phyloP scores from a whole-genome alignment of 2,113 vertebrate species.

The Sinocyclocheilus grahami region DNA sequence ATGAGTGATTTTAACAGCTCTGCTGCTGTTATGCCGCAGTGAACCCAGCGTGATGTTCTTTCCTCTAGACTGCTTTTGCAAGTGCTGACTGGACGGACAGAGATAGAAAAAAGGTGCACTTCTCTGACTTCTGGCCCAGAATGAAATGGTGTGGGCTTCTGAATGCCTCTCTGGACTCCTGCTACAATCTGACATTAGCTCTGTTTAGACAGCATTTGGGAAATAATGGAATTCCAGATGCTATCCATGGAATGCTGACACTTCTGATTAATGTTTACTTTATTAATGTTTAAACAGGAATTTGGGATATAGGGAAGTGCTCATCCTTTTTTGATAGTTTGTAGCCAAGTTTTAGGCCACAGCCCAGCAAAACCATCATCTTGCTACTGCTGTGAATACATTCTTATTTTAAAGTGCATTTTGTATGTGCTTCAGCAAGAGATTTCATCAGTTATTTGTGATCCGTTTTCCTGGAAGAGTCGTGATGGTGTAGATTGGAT shows the following conservation, averaged over 20 bases:
- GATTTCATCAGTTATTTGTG: not conserved
- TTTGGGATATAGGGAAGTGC: not conserved
- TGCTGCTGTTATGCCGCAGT: slow-evolving; percentile 38
- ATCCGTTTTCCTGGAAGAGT: not conserved
- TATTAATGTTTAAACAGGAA: not conserved
- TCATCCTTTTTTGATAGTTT: not conserved
- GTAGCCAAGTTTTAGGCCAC: not conserved
- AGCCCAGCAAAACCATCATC: not conserved
- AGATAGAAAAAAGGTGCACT: slow-evolving; percentile 5
- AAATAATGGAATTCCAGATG: not conserved
- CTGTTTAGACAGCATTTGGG: not conserved
- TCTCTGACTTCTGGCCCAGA: slow-evolving; percentile 18
- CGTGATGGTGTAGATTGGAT: too few species aligned
- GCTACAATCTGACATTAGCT: not conserved
- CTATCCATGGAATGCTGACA: not conserved
- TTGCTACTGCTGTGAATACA: not conserved
- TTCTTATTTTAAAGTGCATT: not conserved
- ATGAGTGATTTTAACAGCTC: not conserved
- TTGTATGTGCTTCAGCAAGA: not conserved
- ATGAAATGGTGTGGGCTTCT: not conserved
- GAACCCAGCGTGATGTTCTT: slow-evolving; percentile 6
- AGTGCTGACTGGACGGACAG: slow-evolving; percentile 13
- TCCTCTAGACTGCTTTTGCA: not conserved
- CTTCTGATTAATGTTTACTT: not conserved
- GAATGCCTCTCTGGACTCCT: slow-evolving; percentile 16